phyloP scores from a whole-genome alignment of 2,113 vertebrate genomes.

The Rafetus swinhoei region DNA sequence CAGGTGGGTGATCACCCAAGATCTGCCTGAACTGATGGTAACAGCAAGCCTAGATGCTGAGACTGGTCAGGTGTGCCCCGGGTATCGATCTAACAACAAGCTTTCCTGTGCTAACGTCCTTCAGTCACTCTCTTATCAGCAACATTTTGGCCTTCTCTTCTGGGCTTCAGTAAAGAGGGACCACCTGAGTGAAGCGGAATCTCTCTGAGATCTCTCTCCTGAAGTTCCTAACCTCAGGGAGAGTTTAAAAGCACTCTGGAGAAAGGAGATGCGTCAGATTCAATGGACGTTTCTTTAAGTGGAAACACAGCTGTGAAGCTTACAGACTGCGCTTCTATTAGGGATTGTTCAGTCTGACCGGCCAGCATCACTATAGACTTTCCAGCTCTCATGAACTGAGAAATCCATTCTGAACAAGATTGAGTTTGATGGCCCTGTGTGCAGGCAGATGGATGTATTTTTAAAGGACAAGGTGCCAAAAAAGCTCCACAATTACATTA shows the following conservation, averaged over 20 bases:
- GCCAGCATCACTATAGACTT: conserved; percentile 68
- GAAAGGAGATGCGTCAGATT: conserved; percentile 56
- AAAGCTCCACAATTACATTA: conserved; percentile 79
- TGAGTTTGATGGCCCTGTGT: conserved; percentile 73
- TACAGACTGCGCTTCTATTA: conserved; percentile 64
- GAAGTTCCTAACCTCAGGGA: conserved; percentile 35
- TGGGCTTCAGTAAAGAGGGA: not conserved
- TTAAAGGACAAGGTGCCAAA: conserved; percentile 80
- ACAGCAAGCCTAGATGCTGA: not conserved
- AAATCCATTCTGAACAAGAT: conserved; percentile 78
- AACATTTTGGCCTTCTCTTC: not conserved
- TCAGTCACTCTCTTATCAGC: conserved; percentile 7
- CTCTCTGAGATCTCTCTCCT: conserved; percentile 44
- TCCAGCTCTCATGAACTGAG: conserved; percentile 77
- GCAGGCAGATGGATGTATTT: conserved; percentile 83
- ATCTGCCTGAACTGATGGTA: not conserved
- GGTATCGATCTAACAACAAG: not conserved
- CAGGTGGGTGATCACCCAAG: not conserved
- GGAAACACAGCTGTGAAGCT: conserved; percentile 79
- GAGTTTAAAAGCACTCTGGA: conserved; percentile 63
- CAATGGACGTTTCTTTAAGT: conserved; percentile 74
- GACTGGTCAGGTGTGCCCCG: not conserved
- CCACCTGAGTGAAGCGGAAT: not conserved
- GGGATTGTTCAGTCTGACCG: conserved; percentile 53
- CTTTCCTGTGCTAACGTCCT: conserved; percentile 12